Evolutionary conservation across 2,797 vertebrate species (phyloP).

Genomic region (Nannoperca australis): DNA sequence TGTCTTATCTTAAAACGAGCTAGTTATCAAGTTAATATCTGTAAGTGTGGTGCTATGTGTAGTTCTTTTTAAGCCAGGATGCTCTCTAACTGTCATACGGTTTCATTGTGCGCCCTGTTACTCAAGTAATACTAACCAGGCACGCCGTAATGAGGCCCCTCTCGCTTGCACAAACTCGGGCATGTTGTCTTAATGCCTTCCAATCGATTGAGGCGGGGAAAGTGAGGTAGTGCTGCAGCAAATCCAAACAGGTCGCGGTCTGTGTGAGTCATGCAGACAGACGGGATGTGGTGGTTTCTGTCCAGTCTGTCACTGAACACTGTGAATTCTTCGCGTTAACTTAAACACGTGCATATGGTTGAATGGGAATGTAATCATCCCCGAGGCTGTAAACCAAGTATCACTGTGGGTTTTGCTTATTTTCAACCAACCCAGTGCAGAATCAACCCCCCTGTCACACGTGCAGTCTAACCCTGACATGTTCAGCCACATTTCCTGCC

Average conservation of each 20-base stretch:
- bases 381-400: background rate
- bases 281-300: slow-evolving; percentile 48
- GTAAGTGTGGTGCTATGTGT: background rate
- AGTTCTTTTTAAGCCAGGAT: background rate
- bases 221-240: slow-evolving; percentile 55
- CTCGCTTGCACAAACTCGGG: background rate
- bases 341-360: slow-evolving; percentile 23
- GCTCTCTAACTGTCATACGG: background rate
- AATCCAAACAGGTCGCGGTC: slow-evolving; percentile 38
- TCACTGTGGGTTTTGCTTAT: slow-evolving; percentile 22
- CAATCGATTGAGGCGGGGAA: slow-evolving; percentile 18
- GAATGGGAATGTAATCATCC: slow-evolving; percentile 47
- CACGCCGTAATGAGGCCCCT: background rate
- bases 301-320: slow-evolving; percentile 24
- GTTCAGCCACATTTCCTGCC: too few species aligned
- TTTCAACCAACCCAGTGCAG: slow-evolving; percentile 33
- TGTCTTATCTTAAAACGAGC: background rate
- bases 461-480: too few species aligned
- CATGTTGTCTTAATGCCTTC: slow-evolving; percentile 25
- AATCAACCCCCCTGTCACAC: background rate
- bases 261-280: slow-evolving; percentile 55
- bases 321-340: slow-evolving; percentile 39
- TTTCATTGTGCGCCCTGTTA: background rate
- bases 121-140: background rate
- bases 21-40: background rate